phyloP scores from a whole-genome alignment of 1,140 invertebrate genomes.

The Heliconius melpomene region DNA sequence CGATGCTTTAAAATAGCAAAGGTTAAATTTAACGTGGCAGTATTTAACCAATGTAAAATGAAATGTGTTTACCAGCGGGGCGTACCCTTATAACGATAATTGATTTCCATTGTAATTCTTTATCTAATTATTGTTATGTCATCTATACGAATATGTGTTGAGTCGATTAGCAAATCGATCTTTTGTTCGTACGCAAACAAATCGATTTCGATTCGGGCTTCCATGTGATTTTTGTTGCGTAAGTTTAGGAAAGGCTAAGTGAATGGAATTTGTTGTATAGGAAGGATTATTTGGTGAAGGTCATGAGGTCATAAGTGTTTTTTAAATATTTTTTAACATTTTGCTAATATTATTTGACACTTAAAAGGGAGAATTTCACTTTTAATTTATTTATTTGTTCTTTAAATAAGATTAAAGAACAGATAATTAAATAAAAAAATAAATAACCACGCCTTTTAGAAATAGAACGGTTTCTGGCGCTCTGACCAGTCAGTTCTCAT shows the following conservation, averaged over 20 bases:
- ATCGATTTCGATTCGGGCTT: conserved; percentile 2
- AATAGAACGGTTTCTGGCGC: no score
- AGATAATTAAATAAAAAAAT: no score
- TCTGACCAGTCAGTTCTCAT: no score
- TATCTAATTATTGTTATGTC: conserved; percentile 35
- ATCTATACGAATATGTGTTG: conserved; percentile 23
- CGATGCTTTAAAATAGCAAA: neutral
- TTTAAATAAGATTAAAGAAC: no score
- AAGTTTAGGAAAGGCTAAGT: neutral
- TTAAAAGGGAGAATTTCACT: no score
- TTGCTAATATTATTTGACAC: no score
- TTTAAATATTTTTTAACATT: no score
- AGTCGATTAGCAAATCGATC: conserved; percentile 30
- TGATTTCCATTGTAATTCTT: conserved; percentile 24
- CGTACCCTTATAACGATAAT: conserved; percentile 20
- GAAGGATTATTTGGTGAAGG: neutral
- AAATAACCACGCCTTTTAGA: no score
- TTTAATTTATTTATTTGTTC: no score
- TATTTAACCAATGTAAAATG: conserved; percentile 6
- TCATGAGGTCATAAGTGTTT: neutral
- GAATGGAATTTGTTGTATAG: conserved; percentile 8
- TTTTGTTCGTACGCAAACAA: conserved; percentile 11
- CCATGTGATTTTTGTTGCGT: conserved; percentile 4
- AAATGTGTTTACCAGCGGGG: conserved; percentile 16
- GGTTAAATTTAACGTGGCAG: conserved; percentile 13